A percentile compares a stretch with the other conserved stretches of the same genome.
Evolutionary conservation across 2,888 invertebrate genomes (phyloP).

Genomic region (Icerya purchasi): DNA sequence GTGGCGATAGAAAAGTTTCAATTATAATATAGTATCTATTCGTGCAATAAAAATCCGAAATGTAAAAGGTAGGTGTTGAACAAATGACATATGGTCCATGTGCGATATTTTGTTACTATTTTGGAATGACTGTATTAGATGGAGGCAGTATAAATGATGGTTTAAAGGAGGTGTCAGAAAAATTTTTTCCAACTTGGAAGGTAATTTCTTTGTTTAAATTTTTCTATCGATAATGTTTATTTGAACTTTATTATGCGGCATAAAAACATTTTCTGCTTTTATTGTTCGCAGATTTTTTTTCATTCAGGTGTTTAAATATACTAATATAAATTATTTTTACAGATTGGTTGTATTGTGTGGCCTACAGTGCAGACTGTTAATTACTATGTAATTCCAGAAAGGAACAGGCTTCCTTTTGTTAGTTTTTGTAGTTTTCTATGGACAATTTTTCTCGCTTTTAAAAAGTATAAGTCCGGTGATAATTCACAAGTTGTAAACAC

Average conservation of each 20-base stretch:
- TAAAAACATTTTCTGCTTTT: too few relatives aligned
- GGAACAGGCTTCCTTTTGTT: constrained; percentile 48
- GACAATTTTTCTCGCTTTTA: constrained; percentile 57
- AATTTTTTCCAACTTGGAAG: constrained; percentile 54
- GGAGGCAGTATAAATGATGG: constrained; percentile 40
- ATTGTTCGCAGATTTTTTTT: too few relatives aligned
- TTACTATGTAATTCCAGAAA: constrained; percentile 44
- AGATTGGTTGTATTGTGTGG: constrained; percentile 49
- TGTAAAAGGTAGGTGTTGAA: constrained; percentile 44
- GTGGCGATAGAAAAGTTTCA: too few relatives aligned
- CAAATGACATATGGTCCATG: constrained; percentile 52
- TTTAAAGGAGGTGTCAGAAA: constrained; percentile 41
- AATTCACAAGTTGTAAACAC: too few relatives aligned
- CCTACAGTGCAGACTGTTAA: constrained; percentile 49
- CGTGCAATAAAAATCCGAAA: too few relatives aligned
- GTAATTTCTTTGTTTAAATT: constrained; percentile 28
- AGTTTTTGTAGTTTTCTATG: constrained; percentile 49
- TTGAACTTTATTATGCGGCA: too few relatives aligned
- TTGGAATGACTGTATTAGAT: constrained; percentile 52
- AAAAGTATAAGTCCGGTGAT: too few relatives aligned
- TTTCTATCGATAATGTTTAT: background rate
- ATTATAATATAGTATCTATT: too few relatives aligned
- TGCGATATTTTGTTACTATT: constrained; percentile 54
- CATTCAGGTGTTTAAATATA: too few relatives aligned
- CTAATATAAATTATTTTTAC: too few relatives aligned